These are phyloP conservation scores for Lithophane socia DNA, from an alignment of 2,888 invertebrate species.

Conservation along the genomic window DNA sequence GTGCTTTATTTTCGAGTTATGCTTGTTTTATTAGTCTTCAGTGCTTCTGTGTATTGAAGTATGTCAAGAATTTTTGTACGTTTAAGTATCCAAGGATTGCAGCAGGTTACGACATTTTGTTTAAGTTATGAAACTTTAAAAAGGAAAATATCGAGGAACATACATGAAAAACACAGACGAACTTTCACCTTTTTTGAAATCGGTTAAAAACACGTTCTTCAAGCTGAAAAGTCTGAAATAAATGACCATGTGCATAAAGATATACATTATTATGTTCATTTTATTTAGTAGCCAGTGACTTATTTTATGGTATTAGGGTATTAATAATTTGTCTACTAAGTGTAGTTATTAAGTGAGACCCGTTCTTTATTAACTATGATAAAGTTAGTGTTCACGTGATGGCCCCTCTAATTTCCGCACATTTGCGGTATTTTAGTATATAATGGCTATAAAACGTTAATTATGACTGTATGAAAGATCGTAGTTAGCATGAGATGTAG, in stretches of 20 bases:
- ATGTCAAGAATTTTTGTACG: neutral
- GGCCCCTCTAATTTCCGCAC: constrained; percentile 28
- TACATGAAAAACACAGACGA: neutral
- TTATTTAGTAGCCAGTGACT: constrained; percentile 8
- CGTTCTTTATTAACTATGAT: constrained; percentile 17
- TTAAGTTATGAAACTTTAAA: neutral
- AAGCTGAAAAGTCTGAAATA: neutral
- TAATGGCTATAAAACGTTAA: constrained; percentile 31
- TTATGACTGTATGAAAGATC: constrained; percentile 1
- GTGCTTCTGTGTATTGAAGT: constrained; percentile 16
- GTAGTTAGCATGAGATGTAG: neutral
- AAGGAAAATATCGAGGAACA: neutral
- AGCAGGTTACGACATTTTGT: neutral
- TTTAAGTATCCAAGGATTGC: neutral
- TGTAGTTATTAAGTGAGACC: constrained; percentile 11
- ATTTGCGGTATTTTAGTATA: constrained; percentile 21
- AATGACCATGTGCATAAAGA: neutral
- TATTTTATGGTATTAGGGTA: constrained; percentile 10
- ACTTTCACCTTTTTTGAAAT: too few species aligned
- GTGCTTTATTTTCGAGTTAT: neutral
- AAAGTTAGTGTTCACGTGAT: constrained; percentile 33
- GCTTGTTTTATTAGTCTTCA: neutral
- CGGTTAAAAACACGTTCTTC: neutral
- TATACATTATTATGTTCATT: neutral
- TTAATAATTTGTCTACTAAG: constrained; percentile 32